Evolutionary conservation across 2,113 vertebrate species (phyloP).

Genomic region (Eudorcas thomsonii): DNA sequence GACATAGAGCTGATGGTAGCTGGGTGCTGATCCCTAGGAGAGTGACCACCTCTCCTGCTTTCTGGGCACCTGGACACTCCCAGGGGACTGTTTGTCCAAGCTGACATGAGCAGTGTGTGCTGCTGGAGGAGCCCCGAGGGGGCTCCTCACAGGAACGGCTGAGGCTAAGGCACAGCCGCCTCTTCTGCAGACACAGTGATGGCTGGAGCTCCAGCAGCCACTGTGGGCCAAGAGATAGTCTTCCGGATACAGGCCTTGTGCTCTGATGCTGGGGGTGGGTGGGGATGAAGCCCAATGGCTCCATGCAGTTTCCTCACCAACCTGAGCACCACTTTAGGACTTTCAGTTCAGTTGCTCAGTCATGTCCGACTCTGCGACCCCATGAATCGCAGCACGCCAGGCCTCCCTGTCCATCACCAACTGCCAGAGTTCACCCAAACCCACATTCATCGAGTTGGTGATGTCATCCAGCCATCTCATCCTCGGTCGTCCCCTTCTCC

Average conservation of each 20-base stretch:
- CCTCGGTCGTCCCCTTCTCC: too few relatives aligned
- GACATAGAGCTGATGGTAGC: not conserved
- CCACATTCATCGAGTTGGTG: too few relatives aligned
- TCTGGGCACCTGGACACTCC: not conserved
- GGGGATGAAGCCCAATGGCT: too few relatives aligned
- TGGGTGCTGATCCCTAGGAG: not conserved
- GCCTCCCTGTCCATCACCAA: too few relatives aligned
- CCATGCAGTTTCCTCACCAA: not conserved
- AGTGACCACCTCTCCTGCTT: not conserved
- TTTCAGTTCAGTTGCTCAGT: too few relatives aligned
- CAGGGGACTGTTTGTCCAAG: not conserved
- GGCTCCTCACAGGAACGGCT: not conserved
- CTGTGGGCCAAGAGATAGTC: not conserved
- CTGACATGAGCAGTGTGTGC: rapidly evolving
- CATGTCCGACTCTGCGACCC: too few relatives aligned
- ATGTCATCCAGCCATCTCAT: too few relatives aligned
- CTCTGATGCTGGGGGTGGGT: too few relatives aligned
- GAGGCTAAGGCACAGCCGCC: too few relatives aligned
- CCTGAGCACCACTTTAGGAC: not conserved
- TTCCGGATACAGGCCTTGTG: not conserved
- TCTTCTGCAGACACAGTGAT: not conserved
- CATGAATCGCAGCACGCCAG: too few relatives aligned
- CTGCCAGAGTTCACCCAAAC: too few relatives aligned
- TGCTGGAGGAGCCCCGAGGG: not conserved
- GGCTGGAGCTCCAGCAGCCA: not conserved